Evolutionary conservation across 2,797 vertebrate species (phyloP).

Genomic region (Pogonophryne albipinna): DNA sequence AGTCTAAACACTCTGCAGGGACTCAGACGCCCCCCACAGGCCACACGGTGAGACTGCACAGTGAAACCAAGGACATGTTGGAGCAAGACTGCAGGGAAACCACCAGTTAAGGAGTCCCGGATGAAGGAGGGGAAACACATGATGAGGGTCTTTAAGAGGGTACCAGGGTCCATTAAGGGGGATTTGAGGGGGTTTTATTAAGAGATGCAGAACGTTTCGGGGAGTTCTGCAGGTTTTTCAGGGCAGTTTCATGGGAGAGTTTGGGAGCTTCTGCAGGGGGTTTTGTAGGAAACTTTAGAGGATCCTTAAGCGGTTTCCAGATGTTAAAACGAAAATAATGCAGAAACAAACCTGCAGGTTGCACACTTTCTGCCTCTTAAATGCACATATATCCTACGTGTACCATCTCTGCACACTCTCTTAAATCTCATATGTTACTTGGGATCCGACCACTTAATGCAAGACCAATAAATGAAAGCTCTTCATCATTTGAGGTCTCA

Average conservation of each 20-base stretch:
- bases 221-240: not conserved
- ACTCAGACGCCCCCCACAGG: conserved; percentile 42
- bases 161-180: not conserved
- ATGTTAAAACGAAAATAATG: not conserved
- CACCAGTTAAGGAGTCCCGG: conserved; percentile 15
- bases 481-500: not conserved
- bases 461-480: too few species aligned
- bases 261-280: not conserved
- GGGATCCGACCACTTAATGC: too few species aligned
- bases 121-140: not conserved
- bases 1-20: not conserved
- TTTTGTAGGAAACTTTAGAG: too few species aligned
- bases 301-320: not conserved
- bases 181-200: not conserved
- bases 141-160: not conserved
- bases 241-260: not conserved
- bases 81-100: conserved; percentile 5
- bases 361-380: too few species aligned
- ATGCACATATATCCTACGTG: too few species aligned
- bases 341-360: not conserved
- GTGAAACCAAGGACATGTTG: conserved; percentile 26
- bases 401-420: too few species aligned
- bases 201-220: not conserved
- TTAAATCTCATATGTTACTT: too few species aligned
- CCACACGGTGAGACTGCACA: not conserved